Base-by-base conservation (phyloP, 1,140 invertebrate genomes). In the Anastatus disparis region DNA sequence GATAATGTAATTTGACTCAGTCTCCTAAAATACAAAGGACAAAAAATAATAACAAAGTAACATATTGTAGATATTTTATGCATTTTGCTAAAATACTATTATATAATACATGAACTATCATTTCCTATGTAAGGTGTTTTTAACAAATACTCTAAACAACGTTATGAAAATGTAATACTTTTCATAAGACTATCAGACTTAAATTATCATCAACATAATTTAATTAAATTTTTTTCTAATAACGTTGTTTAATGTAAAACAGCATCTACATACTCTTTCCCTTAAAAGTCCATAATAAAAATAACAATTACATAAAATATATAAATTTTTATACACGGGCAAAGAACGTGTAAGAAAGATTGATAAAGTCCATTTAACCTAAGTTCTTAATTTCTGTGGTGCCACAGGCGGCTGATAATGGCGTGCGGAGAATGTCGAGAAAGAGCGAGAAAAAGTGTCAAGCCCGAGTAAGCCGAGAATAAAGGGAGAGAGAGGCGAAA, bases 361-460 rank as follows among this genome's bases (percentile, higher is more conserved):
- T 79, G 76, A 73, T 77, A 73, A 71, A 53, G 78, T 73, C 71
- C 80, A 82, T 82, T 35, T 63, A 70, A 62, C 20, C 81, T 85
- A 85, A 85, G 83, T 81, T 63, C 24, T 70, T 46, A 84, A 75
- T 85, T 86, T 86, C 85, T 86, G 82, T 86, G 84, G 84, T 86
- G 84, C 84, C 84, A 86, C 84, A 86, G 84, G 84, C 31, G 83
- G 84, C 80, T 82, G 82, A 83, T 82, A 79, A 83, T 84, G 83
- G 79, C 78, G 79, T 77, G 81, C 80, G 40, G 52, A 52, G 64
- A 66, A 48, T 81, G 82, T 31, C 40, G 53, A 67, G 56, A 58
- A 22, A 58, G 65, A 68, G 59, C 29, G 55, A 58, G 27, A 58
- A n/a, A 20, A 20, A 24, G 53, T 2, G 46, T 3, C 20, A 17